These are phyloP conservation scores for Corynorhinus townsendii DNA, from an alignment of 2,113 vertebrate genomes.

Conservation along the genomic window DNA sequence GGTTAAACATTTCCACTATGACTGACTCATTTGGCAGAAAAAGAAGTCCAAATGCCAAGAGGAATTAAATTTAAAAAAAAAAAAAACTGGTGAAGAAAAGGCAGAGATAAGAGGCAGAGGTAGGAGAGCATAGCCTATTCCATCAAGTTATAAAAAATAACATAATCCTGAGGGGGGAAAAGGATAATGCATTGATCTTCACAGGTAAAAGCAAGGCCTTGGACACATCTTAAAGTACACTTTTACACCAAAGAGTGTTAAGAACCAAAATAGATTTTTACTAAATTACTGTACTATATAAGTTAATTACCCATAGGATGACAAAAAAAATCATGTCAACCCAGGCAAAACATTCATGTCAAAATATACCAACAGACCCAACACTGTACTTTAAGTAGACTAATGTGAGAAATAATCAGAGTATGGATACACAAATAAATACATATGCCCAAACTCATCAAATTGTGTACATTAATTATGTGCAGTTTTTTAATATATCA, in stretches of 20 bases:
- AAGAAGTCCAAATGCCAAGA: slow-evolving; percentile 50
- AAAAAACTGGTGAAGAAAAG: not conserved
- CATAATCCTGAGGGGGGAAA: not conserved
- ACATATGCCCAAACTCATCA: not conserved
- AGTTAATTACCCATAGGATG: not conserved
- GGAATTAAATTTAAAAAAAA: not conserved
- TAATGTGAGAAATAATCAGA: slow-evolving; percentile 14
- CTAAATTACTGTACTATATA: not conserved
- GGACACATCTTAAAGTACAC: not conserved
- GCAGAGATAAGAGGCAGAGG: slow-evolving; percentile 17
- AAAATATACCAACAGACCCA: not conserved
- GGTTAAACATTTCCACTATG: slow-evolving; percentile 53
- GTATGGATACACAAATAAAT: not conserved
- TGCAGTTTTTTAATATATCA: not conserved
- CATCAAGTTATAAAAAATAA: not conserved
- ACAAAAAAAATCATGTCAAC: not conserved
- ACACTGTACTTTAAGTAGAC: not conserved
- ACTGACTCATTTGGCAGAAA: slow-evolving; percentile 58
- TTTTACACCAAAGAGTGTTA: not conserved
- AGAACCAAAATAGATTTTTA: not conserved
- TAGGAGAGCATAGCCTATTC: not conserved
- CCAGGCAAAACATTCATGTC: not conserved
- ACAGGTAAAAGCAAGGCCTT: not conserved
- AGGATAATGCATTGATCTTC: slow-evolving; percentile 8
- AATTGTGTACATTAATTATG: not conserved